Evolutionary conservation across 2,888 invertebrate genomes (phyloP).

Genomic region (Morpho deidamia): DNA sequence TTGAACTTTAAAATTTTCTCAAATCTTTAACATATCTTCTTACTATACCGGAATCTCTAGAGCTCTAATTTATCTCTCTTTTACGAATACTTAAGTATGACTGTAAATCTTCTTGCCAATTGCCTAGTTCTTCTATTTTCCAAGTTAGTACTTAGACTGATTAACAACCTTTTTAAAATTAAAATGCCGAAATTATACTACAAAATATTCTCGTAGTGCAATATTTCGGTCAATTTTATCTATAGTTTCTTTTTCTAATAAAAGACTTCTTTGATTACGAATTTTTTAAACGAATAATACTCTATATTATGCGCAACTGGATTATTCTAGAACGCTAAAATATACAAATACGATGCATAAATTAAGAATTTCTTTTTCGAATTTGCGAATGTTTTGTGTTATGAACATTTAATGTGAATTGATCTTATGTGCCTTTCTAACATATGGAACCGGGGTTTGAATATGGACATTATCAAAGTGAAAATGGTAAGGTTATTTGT

Average conservation of each 20-base stretch:
- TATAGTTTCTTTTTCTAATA: no score
- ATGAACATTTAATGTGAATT: conserved; percentile 58
- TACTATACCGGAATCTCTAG: background rate
- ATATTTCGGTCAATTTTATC: conserved; percentile 11
- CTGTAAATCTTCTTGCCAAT: conserved; percentile 21
- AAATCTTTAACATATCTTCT: conserved; percentile 1
- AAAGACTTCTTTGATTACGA: no score
- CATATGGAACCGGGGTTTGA: conserved; percentile 68
- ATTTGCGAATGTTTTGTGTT: no score
- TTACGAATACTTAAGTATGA: background rate
- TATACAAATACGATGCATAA: conserved; percentile 15
- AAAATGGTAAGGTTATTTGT: conserved; percentile 34
- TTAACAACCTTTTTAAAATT: background rate
- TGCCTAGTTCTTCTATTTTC: conserved; percentile 13
- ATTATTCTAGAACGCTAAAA: background rate
- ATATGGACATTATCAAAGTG: conserved; percentile 28
- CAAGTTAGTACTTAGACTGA: conserved; percentile 19
- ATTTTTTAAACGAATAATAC: no score
- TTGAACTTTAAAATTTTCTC: background rate
- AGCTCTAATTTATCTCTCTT: background rate
- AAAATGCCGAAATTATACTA: background rate
- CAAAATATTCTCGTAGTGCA: conserved; percentile 8
- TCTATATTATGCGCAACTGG: background rate
- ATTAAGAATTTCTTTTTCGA: conserved; percentile 21
- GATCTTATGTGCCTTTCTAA: conserved; percentile 73